Evolutionary conservation across 2,888 invertebrate genomes (phyloP).

Genomic region (Rhabditophanes sp.): DNA sequence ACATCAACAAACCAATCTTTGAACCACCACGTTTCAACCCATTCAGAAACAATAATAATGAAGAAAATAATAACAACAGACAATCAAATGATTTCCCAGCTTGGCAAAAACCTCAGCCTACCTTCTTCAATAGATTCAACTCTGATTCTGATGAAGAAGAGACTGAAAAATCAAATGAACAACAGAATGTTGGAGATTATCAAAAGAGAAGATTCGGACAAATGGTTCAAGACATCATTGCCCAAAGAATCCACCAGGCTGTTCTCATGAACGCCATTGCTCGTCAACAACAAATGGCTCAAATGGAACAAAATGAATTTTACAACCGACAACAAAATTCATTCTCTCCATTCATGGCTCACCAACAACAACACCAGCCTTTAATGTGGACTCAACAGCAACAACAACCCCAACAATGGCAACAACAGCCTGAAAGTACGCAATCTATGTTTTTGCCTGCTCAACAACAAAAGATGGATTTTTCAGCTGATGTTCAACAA

Average conservation of each 20-base stretch:
- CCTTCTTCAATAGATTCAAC: too few relatives aligned
- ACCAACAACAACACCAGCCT: slow-evolving; percentile 4
- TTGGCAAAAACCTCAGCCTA: too few relatives aligned
- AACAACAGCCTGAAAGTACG: slow-evolving; percentile 8
- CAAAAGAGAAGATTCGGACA: slow-evolving; percentile 14
- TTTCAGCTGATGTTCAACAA: slow-evolving; percentile 6
- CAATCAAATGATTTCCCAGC: neutral
- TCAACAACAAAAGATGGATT: slow-evolving; percentile 2
- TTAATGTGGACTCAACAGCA: slow-evolving; percentile 7
- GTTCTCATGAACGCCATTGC: slow-evolving; percentile 8
- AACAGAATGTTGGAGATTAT: slow-evolving; percentile 12
- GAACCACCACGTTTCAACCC: neutral
- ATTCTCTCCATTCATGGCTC: slow-evolving; percentile 5
- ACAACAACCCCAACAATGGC: slow-evolving; percentile 6
- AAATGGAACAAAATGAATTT: slow-evolving; percentile 7
- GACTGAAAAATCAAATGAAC: neutral
- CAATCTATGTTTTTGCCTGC: slow-evolving; percentile 3
- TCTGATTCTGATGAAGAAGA: too few relatives aligned
- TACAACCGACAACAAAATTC: slow-evolving; percentile 6
- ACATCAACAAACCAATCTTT: slow-evolving; percentile 1
- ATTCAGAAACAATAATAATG: neutral
- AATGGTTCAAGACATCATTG: slow-evolving; percentile 13
- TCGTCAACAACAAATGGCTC: slow-evolving; percentile 9
- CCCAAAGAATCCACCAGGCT: slow-evolving; percentile 14
- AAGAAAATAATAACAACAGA: neutral